Percentiles rank a stretch among this genome's conserved stretches.
Conservation (phyloP, 2,888 invertebrate species). For the Cheilosia vulpina region DNA sequence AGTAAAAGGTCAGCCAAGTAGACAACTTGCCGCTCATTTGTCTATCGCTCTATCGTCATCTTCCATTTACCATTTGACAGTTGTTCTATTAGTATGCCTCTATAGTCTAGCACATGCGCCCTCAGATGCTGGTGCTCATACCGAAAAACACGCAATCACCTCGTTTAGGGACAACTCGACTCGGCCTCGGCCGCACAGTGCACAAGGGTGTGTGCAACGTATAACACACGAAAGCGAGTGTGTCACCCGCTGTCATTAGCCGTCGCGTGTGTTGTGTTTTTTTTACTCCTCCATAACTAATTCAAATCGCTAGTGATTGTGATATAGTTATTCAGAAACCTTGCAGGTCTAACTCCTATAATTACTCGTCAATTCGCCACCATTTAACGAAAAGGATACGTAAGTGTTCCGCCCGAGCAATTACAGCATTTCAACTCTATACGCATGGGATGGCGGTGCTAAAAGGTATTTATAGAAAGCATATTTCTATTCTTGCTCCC, state of each 20-base stretch:
- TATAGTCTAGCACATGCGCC: conserved; percentile 60
- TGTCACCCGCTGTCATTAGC: conserved; percentile 67
- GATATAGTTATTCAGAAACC: conserved; percentile 5
- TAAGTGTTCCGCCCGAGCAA: conserved; percentile 50
- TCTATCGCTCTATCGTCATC: conserved; percentile 2
- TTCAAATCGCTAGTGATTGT: conserved; percentile 19
- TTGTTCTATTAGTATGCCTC: conserved; percentile 29
- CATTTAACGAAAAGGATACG: background rate
- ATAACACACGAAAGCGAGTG: conserved; percentile 62
- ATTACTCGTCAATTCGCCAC: background rate
- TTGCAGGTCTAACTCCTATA: background rate
- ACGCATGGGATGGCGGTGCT: conserved; percentile 67
- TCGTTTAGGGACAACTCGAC: conserved; percentile 57
- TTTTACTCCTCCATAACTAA: conserved; percentile 1
- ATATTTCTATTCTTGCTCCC: conserved; percentile 66
- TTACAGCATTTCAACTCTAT: conserved; percentile 31
- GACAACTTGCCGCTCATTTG: conserved; percentile 44
- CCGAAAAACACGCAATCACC: conserved; percentile 56
- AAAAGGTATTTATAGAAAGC: conserved; percentile 74
- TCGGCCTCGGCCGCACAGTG: conserved; percentile 62
- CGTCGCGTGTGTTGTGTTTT: conserved; percentile 69
- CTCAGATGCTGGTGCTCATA: conserved; percentile 32
- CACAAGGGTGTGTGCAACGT: conserved; percentile 74
- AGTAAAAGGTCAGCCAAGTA: conserved; percentile 1
- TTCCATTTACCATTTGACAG: conserved; percentile 52